These are phyloP conservation scores for Macroramphosus scolopax DNA, from an alignment of 2,797 vertebrate species.

Conservation along the genomic window DNA sequence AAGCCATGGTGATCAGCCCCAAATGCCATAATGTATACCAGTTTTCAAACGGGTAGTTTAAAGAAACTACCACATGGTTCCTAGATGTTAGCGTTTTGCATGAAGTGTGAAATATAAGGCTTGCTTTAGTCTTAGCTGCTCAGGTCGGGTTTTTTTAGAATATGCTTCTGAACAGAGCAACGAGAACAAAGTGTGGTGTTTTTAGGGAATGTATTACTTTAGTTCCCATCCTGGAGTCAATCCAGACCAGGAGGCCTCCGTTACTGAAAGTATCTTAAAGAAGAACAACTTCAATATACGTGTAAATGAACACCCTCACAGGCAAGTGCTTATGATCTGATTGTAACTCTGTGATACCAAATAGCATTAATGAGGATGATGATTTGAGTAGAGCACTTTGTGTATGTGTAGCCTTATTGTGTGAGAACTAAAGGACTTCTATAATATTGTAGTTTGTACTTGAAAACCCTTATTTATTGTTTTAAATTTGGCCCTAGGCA, in stretches of 20 bases:
- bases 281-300: slow-evolving; percentile 1
- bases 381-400: slow-evolving; percentile 16
- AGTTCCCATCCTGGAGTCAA: too few relatives aligned
- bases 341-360: background rate
- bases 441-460: slow-evolving; percentile 29
- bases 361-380: slow-evolving; percentile 17
- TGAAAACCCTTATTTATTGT: slow-evolving; percentile 20
- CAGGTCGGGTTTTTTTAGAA: too few relatives aligned
- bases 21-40: slow-evolving; percentile 37
- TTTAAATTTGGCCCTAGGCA: slow-evolving; percentile 13
- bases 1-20: slow-evolving; percentile 49
- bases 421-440: slow-evolving; percentile 21
- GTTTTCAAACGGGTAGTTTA: slow-evolving; percentile 28
- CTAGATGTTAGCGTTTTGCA: slow-evolving; percentile 36
- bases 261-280: too few relatives aligned
- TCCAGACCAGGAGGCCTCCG: slow-evolving; percentile 1
- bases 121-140: slow-evolving; percentile 50
- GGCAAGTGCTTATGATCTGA: background rate
- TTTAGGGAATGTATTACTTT: too few relatives aligned
- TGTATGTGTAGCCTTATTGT: slow-evolving; percentile 33
- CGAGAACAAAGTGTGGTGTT: too few relatives aligned
- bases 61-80: slow-evolving; percentile 23
- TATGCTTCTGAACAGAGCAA: too few relatives aligned
- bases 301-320: background rate
- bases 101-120: slow-evolving; percentile 43